A percentile compares a stretch with the other conserved stretches of the same genome.
phyloP scores from a whole-genome alignment of 2,113 vertebrate species.

The Setophaga kirtlandii region DNA sequence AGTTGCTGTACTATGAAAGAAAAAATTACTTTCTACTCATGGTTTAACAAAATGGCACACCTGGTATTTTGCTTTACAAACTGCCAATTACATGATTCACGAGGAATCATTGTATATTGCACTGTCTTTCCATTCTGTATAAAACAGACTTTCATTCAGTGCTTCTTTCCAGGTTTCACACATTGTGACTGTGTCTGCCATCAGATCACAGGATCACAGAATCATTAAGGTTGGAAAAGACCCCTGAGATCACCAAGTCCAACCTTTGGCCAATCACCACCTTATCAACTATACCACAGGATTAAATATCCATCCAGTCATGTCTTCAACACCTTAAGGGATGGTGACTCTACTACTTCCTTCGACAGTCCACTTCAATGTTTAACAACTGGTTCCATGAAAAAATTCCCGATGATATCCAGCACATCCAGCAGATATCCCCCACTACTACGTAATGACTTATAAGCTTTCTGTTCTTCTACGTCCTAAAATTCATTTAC shows the following conservation, averaged over 20 bases:
- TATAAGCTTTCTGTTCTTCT: background rate
- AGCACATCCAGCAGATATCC: background rate
- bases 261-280: background rate
- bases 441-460: background rate
- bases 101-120: background rate
- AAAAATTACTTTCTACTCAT: background rate
- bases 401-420: background rate
- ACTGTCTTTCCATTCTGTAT: background rate
- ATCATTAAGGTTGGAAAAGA: background rate
- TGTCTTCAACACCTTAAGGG: background rate
- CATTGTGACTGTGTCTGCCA: background rate
- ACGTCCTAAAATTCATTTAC: background rate
- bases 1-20: background rate
- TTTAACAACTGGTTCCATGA: background rate
- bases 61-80: conserved; percentile 12
- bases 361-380: background rate
- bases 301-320: background rate
- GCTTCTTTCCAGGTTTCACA: background rate
- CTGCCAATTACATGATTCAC: background rate
- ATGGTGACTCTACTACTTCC: background rate
- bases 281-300: background rate
- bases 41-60: background rate
- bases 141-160: conserved; percentile 4
- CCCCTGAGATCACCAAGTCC: background rate
- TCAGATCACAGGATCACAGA: background rate